phyloP scores from a whole-genome alignment of 1,140 invertebrate species.

The Coelopa frigida region DNA sequence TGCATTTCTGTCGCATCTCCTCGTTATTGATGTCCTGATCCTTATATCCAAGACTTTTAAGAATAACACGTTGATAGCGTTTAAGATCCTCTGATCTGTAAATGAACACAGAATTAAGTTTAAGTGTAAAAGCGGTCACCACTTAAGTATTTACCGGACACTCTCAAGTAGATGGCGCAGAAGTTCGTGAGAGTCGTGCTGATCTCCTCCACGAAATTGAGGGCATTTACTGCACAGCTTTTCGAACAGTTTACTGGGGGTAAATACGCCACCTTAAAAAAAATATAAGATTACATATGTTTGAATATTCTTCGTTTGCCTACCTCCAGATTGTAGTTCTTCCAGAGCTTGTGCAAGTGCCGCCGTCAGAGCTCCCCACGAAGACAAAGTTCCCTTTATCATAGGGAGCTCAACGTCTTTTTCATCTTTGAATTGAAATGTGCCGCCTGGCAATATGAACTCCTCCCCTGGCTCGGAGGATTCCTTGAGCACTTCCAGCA shows the following conservation, averaged over 20 bases:
- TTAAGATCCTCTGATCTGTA: constrained; percentile 57
- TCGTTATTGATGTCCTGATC: constrained; percentile 62
- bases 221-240: constrained; percentile 68
- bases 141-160: constrained; percentile 63
- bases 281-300: neutral
- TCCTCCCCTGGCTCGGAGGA: constrained; percentile 58
- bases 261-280: constrained; percentile 51
- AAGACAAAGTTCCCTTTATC: constrained; percentile 60
- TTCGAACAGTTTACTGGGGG: constrained; percentile 64
- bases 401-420: constrained; percentile 50
- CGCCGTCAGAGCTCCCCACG: constrained; percentile 63
- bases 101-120: constrained; percentile 4
- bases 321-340: constrained; percentile 55
- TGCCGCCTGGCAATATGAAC: constrained; percentile 64
- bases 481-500: constrained; percentile 65
- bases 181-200: constrained; percentile 95
- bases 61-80: constrained; percentile 69
- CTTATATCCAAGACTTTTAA: constrained; percentile 60
- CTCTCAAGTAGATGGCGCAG: constrained; percentile 82
- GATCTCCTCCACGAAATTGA: constrained; percentile 86
- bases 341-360: constrained; percentile 60
- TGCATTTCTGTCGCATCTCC: constrained; percentile 63
- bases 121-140: too few species aligned
- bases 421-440: constrained; percentile 49
- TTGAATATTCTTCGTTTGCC: neutral